These are phyloP conservation scores for Clarias pachynema DNA, from an alignment of 2,797 vertebrate species.

Conservation along the genomic window DNA sequence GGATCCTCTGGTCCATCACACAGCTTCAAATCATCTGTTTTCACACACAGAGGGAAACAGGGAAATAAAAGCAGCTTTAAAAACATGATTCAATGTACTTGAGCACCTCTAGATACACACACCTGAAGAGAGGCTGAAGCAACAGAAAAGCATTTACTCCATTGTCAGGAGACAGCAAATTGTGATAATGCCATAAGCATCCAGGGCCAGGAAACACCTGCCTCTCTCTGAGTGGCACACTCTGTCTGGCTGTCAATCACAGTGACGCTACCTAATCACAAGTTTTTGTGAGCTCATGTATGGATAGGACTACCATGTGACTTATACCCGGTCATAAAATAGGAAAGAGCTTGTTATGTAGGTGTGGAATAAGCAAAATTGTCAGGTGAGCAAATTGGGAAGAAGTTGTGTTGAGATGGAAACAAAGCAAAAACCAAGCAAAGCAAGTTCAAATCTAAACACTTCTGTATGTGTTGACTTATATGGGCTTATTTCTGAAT, in stretches of 20 bases:
- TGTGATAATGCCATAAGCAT: background rate
- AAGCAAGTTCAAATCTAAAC: no score
- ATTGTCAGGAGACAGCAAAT: background rate
- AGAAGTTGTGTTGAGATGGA: no score
- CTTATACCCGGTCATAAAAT: background rate
- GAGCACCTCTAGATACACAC: background rate
- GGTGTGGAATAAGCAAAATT: background rate
- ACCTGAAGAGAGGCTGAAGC: background rate
- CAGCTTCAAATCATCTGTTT: slow-evolving; percentile 82
- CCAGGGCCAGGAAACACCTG: background rate
- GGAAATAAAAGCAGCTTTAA: background rate
- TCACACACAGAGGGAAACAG: slow-evolving; percentile 12
- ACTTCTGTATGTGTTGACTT: background rate
- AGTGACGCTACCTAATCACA: background rate
- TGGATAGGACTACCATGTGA: background rate
- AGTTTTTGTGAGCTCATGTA: background rate
- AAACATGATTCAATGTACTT: background rate
- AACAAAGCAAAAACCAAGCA: no score
- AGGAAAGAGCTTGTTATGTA: background rate
- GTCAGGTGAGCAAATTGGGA: background rate
- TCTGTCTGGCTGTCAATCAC: background rate
- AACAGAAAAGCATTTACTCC: background rate
- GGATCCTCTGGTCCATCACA: slow-evolving; percentile 64
- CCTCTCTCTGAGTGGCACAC: background rate
- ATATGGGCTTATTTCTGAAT: background rate